Conservation (phyloP, 2,797 vertebrate genomes). For the Clarias pachynema region DNA sequence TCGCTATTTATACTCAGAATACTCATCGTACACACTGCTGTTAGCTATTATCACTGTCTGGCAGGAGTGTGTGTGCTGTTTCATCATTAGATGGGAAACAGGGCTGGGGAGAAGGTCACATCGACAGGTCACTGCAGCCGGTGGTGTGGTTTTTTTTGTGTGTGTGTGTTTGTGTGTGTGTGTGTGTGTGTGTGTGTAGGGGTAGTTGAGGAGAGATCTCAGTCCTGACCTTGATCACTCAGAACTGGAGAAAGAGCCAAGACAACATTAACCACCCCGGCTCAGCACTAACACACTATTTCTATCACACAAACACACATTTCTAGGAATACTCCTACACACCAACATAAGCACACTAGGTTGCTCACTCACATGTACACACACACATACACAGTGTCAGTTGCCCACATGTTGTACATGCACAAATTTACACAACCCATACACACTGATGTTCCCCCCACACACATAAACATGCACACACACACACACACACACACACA, state of each 20-base stretch:
- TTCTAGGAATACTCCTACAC: not conserved
- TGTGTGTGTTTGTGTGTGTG: not conserved
- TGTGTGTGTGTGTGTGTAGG: not conserved
- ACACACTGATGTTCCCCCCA: not conserved
- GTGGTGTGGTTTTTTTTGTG: constrained; percentile 24
- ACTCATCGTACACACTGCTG: constrained; percentile 12
- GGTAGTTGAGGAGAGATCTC: not conserved
- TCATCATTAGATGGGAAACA: constrained; percentile 42
- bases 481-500: not conserved
- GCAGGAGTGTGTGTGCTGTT: constrained; percentile 39
- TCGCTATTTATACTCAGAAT: constrained; percentile 7
- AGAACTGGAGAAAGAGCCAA: constrained; percentile 28
- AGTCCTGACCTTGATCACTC: constrained; percentile 39
- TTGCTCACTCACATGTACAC: not conserved
- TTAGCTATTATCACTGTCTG: constrained; percentile 30
- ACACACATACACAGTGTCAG: not conserved
- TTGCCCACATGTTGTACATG: not conserved
- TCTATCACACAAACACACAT: constrained; percentile 10
- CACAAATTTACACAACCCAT: not conserved
- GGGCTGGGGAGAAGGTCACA: constrained; percentile 44
- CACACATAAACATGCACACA: not conserved
- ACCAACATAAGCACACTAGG: not conserved
- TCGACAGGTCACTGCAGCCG: constrained; percentile 30
- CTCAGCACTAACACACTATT: constrained; percentile 17
- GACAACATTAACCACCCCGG: constrained; percentile 13